Evolutionary conservation across 2,888 invertebrate species (phyloP).

Genomic region (Frankliniella fusca): DNA sequence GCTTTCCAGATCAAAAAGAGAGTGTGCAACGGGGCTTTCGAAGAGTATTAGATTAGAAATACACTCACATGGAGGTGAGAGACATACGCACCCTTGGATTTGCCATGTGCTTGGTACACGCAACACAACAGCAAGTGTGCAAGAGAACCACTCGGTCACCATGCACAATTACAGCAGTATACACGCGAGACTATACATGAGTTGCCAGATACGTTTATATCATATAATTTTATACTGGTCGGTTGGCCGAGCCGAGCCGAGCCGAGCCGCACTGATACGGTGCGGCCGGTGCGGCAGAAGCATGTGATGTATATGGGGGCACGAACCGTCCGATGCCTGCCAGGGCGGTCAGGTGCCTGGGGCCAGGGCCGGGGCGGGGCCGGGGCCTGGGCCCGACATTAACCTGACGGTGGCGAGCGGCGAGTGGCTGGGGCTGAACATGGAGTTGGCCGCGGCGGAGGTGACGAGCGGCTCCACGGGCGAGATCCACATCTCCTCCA

Average conservation of each 20-base stretch:
- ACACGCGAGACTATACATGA: background rate
- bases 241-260: background rate
- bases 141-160: no score
- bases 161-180: background rate
- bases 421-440: constrained; percentile 45
- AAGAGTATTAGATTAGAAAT: no score
- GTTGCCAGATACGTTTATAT: no score
- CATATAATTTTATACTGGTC: no score
- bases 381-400: constrained; percentile 38
- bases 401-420: constrained; percentile 38
- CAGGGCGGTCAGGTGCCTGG: constrained; percentile 36
- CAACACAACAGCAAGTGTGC: no score
- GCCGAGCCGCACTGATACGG: background rate
- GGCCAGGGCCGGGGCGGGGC: constrained; percentile 34
- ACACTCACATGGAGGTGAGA: no score
- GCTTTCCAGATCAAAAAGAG: no score
- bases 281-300: background rate
- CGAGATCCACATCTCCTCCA: constrained; percentile 79
- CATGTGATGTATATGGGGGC: constrained; percentile 5
- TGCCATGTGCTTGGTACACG: no score
- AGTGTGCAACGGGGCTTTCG: no score
- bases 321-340: constrained; percentile 38
- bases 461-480: constrained; percentile 48
- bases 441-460: constrained; percentile 46
- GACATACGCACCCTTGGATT: no score